A percentile compares a stretch with the other conserved stretches of the same genome.
Conservation (phyloP, 2,888 invertebrate genomes). For the Balanococcus diminutus region DNA sequence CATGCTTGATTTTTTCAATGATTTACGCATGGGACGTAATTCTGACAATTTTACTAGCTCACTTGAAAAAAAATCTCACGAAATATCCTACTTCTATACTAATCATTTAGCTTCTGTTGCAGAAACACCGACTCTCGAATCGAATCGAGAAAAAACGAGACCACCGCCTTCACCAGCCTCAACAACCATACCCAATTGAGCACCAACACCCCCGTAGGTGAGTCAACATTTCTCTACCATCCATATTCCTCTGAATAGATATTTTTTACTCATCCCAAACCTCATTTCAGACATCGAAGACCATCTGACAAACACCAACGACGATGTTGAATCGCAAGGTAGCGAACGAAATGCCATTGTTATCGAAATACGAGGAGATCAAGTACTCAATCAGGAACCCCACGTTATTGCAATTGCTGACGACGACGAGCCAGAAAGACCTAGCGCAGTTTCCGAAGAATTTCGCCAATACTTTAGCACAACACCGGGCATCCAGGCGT, state of each 20-base stretch:
- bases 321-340: background rate
- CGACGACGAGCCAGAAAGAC: no score
- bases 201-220: background rate
- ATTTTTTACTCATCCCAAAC: background rate
- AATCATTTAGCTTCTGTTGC: background rate
- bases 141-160: background rate
- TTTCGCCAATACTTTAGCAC: background rate
- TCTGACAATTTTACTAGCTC: background rate
- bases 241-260: background rate
- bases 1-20: background rate
- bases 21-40: constrained; percentile 3
- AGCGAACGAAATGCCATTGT: background rate
- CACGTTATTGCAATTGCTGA: no score
- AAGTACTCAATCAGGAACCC: background rate
- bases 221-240: background rate
- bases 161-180: background rate
- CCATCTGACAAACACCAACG: background rate
- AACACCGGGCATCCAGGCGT: background rate
- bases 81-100: background rate
- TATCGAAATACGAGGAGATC: background rate
- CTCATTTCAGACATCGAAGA: background rate
- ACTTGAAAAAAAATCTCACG: background rate
- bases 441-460: background rate
- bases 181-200: background rate
- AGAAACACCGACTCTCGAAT: background rate